Conservation (phyloP, 2,113 vertebrate genomes). For the Solea solea region DNA sequence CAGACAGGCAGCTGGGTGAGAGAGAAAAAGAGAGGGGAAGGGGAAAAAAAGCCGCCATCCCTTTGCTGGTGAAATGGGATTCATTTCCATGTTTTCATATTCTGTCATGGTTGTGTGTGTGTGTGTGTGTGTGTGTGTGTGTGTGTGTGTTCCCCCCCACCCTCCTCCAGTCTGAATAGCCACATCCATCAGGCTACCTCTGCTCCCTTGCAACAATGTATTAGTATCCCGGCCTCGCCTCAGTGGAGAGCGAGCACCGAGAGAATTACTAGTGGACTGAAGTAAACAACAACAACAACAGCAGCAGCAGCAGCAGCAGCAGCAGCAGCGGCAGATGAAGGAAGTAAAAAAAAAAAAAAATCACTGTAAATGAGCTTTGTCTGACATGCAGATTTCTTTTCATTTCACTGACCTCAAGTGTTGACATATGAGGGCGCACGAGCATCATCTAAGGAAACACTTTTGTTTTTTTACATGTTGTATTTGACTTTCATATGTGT, state of each 20-base stretch:
- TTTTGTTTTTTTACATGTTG: background rate
- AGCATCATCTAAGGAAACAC: background rate
- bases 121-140: background rate
- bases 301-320: background rate
- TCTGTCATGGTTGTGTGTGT: constrained; percentile 52
- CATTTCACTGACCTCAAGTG: background rate
- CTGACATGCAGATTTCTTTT: background rate
- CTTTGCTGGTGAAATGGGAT: constrained; percentile 76
- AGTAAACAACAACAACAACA: constrained; percentile 10
- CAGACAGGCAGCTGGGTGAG: constrained; percentile 71
- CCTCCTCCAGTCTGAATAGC: constrained; percentile 49
- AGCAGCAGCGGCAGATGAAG: too few species aligned
- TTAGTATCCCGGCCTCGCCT: constrained; percentile 62
- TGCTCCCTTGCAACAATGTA: constrained; percentile 50
- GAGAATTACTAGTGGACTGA: constrained; percentile 53
- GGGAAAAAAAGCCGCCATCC: constrained; percentile 35
- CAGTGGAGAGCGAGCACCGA: constrained; percentile 28
- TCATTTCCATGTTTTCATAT: constrained; percentile 82
- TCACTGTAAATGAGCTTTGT: background rate
- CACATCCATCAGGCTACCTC: constrained; percentile 68
- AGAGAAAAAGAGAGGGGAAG: constrained; percentile 9
- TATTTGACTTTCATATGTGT: too few species aligned
- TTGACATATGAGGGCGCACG: background rate
- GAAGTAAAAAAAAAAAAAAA: background rate
- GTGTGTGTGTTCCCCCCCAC: too few species aligned